Conservation (phyloP, 2,113 vertebrate genomes). For the Gobiocypris rarus region DNA sequence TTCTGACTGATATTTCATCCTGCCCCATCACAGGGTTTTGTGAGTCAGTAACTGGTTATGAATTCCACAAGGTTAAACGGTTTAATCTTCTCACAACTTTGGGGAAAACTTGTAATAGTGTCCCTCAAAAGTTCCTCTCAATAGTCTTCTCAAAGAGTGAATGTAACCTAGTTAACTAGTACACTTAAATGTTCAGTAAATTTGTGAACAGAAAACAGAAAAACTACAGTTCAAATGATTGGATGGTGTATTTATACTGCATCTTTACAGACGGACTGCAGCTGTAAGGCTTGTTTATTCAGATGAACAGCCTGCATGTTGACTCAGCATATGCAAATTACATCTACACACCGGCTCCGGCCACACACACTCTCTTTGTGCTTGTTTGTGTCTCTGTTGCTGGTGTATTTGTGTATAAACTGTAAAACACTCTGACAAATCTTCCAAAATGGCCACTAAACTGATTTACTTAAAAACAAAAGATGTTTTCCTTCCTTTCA, state of each 20-base stretch:
- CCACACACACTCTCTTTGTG: not conserved
- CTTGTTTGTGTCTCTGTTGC: too few species aligned
- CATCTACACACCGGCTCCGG: not conserved
- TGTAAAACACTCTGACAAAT: too few species aligned
- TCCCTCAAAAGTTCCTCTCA: not conserved
- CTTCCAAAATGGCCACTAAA: too few species aligned
- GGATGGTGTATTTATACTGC: not conserved
- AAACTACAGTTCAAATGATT: not conserved
- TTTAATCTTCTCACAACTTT: not conserved
- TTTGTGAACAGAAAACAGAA: too few species aligned
- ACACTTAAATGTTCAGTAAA: not conserved
- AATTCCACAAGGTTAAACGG: not conserved
- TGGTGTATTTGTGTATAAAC: too few species aligned
- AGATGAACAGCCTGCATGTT: not conserved
- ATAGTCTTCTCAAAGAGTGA: not conserved
- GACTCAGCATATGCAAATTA: slow-evolving; percentile 26
- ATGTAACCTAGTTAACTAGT: not conserved
- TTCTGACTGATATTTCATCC: not conserved
- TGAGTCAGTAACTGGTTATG: too few species aligned
- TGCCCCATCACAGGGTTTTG: not conserved
- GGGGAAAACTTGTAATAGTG: not conserved
- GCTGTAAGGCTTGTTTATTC: slow-evolving; percentile 32
- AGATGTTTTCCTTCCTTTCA: too few species aligned
- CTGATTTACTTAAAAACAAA: too few species aligned
- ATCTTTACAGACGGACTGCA: not conserved